Percentiles rank a stretch among this genome's conserved stretches.
Conservation (phyloP, 2,113 vertebrate species). For the Picathartes gymnocephalus region DNA sequence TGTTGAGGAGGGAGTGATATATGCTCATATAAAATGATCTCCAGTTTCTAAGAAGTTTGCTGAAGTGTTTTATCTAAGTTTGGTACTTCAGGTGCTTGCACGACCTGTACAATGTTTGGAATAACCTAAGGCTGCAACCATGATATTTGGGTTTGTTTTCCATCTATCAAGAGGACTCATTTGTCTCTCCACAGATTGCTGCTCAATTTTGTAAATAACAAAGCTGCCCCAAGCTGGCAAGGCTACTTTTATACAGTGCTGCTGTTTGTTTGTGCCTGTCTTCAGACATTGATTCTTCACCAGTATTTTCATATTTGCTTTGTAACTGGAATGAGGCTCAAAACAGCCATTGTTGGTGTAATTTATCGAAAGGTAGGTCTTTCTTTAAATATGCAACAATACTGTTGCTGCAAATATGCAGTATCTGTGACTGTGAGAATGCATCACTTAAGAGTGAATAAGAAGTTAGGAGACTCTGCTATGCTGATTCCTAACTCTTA, state of each 20-base stretch:
- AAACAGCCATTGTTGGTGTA: constrained; percentile 88
- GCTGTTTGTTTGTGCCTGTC: constrained; percentile 83
- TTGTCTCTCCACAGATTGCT: constrained; percentile 75
- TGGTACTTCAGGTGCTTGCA: neutral
- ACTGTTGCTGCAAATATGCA: neutral
- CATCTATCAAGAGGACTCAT: neutral
- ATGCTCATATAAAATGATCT: neutral
- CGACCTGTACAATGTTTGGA: neutral
- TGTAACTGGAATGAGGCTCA: constrained; percentile 92
- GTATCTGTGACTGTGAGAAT: neutral
- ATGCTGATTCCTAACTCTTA: neutral
- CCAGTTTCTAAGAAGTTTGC: neutral
- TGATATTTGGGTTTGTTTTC: neutral
- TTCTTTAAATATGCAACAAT: neutral
- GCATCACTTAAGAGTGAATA: neutral
- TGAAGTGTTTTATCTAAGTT: neutral
- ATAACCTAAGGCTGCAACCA: neutral
- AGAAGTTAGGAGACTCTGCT: neutral
- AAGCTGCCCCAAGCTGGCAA: constrained; percentile 85
- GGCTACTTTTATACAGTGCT: constrained; percentile 89
- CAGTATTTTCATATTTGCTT: constrained; percentile 97
- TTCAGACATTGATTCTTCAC: constrained; percentile 93
- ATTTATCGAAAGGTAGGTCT: constrained; percentile 89
- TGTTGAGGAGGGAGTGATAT: neutral
- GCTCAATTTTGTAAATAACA: constrained; percentile 83